These are phyloP conservation scores for Apoda limacodes DNA, from an alignment of 2,888 invertebrate genomes.

Conservation along the genomic window DNA sequence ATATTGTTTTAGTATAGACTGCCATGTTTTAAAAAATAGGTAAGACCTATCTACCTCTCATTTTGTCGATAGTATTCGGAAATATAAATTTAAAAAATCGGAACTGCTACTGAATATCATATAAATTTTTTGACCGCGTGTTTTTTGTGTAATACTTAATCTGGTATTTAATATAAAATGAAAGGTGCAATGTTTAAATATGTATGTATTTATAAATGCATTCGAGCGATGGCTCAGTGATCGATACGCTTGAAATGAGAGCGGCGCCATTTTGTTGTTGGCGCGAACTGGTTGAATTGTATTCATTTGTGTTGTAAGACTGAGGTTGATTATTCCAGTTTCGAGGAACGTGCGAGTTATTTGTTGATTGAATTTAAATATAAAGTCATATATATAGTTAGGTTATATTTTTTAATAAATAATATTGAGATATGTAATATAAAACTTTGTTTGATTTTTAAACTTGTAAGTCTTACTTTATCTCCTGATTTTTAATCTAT, in stretches of 20 bases:
- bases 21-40: no score
- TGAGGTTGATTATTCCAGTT: constrained; percentile 68
- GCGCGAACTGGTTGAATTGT: constrained; percentile 46
- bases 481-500: no score
- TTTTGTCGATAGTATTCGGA: no score
- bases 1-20: no score
- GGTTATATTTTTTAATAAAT: constrained; percentile 71
- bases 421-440: constrained; percentile 70
- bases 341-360: constrained; percentile 64
- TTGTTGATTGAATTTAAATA: constrained; percentile 69
- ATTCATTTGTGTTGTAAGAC: constrained; percentile 65
- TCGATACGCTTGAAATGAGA: constrained; percentile 30
- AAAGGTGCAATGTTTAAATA: constrained; percentile 65
- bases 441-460: constrained; percentile 36
- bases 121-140: constrained; percentile 41
- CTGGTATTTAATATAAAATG: constrained; percentile 45
- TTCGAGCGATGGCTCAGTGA: constrained; percentile 23
- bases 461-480: no score
- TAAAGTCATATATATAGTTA: constrained; percentile 70
- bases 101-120: no score
- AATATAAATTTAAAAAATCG: no score
- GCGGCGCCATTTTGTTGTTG: constrained; percentile 42
- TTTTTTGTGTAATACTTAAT: constrained; percentile 48
- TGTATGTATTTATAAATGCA: constrained; percentile 30
- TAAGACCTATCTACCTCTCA: no score